A percentile compares a stretch with the other conserved stretches of the same genome.
Conservation (phyloP, 1,140 invertebrate genomes). For the Rhagoletis pomonella region DNA sequence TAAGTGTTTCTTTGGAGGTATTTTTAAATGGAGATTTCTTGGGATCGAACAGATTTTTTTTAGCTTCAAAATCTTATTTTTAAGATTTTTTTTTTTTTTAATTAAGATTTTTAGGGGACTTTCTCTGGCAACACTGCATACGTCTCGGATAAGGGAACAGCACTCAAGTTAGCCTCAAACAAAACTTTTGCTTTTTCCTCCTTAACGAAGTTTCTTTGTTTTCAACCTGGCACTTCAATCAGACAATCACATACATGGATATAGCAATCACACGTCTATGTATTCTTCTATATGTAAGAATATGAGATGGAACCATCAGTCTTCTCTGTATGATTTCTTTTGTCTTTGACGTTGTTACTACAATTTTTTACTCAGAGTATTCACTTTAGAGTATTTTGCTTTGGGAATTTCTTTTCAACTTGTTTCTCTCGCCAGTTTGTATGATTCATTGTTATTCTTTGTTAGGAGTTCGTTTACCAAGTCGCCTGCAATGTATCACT, state of each 20-base stretch:
- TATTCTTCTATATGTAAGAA: background rate
- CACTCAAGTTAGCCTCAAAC: constrained; percentile 11
- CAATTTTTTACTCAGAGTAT: background rate
- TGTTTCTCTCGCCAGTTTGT: background rate
- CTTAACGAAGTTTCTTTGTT: constrained; percentile 5
- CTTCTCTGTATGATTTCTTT: background rate
- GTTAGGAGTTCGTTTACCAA: background rate
- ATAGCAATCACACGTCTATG: background rate
- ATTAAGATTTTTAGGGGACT: too few species aligned
- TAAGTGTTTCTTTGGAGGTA: too few species aligned
- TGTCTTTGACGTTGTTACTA: background rate
- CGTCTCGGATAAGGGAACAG: background rate
- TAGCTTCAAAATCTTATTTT: too few species aligned
- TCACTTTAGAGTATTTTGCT: background rate
- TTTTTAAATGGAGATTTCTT: too few species aligned
- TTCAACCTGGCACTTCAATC: background rate
- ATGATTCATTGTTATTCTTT: constrained; percentile 36
- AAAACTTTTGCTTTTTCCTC: constrained; percentile 15
- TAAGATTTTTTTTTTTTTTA: too few species aligned
- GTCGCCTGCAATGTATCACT: background rate
- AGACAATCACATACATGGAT: background rate
- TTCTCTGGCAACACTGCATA: too few species aligned
- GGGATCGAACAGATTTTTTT: too few species aligned
- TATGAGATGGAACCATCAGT: background rate
- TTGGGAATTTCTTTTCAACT: constrained; percentile 4